phyloP scores from a whole-genome alignment of 2,113 vertebrate species.

The Psilopsiagon aymara region DNA sequence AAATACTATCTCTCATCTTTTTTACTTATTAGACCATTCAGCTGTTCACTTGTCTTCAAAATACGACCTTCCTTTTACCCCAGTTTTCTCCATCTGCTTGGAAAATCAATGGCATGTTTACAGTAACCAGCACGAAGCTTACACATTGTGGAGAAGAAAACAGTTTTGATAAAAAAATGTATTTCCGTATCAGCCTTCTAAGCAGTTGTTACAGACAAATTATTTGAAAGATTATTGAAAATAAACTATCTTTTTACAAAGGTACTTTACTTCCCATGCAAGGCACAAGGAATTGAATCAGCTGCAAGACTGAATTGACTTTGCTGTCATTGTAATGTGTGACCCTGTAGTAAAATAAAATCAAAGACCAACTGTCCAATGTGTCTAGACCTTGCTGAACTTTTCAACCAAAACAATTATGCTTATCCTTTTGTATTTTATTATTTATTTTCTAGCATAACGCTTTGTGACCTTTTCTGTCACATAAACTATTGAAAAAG shows the following conservation, averaged over 20 bases:
- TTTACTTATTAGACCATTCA: constrained; percentile 11
- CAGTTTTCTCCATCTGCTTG: not conserved
- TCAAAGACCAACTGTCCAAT: not conserved
- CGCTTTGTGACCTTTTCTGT: constrained; percentile 42
- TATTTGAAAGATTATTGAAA: constrained; percentile 21
- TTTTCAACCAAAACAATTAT: constrained; percentile 48
- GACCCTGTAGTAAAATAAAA: constrained; percentile 30
- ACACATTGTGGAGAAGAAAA: constrained; percentile 20
- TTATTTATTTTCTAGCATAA: constrained; percentile 35
- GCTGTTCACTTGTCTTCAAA: constrained; percentile 10
- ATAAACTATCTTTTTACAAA: not conserved
- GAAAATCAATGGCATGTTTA: constrained; percentile 53
- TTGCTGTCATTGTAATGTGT: not conserved
- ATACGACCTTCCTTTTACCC: constrained; percentile 44
- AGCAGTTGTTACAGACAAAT: constrained; percentile 26
- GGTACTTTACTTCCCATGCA: not conserved
- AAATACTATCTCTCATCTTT: not conserved
- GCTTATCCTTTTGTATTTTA: constrained; percentile 36
- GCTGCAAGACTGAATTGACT: not conserved
- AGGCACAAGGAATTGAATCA: constrained; percentile 13
- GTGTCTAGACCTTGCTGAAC: constrained; percentile 9
- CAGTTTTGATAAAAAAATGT: constrained; percentile 45
- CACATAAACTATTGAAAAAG: constrained; percentile 25
- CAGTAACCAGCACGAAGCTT: constrained; percentile 6
- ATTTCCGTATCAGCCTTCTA: constrained; percentile 10